A percentile compares a stretch with the other conserved stretches of the same genome.
Conservation (phyloP, 2,113 vertebrate genomes). For the Formicarius rufipectus region DNA sequence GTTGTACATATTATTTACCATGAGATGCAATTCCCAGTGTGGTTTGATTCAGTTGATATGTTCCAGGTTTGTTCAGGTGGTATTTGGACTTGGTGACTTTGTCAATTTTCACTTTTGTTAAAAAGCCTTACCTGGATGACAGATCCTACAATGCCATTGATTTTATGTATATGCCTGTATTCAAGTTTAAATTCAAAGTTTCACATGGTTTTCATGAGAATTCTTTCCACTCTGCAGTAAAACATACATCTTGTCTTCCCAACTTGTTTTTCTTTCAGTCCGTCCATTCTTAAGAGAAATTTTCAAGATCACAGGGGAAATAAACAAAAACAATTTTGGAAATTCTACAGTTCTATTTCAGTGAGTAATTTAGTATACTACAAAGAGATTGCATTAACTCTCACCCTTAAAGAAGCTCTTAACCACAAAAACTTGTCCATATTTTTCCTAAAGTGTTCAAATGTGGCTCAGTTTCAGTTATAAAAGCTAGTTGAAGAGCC, state of each 20-base stretch:
- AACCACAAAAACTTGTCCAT: not conserved
- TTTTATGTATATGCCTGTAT: not conserved
- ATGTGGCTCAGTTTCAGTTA: not conserved
- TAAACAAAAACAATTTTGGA: not conserved
- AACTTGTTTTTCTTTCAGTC: not conserved
- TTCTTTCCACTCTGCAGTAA: not conserved
- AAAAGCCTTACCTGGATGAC: not conserved
- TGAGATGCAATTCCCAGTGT: not conserved
- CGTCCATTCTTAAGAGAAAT: not conserved
- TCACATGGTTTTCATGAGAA: not conserved
- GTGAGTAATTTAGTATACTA: not conserved
- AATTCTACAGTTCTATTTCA: not conserved
- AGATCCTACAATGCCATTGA: not conserved
- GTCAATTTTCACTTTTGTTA: not conserved
- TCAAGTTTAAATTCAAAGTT: not conserved
- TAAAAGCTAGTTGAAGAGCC: not conserved
- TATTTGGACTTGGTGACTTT: not conserved
- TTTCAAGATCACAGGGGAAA: not conserved
- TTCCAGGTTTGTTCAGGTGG: not conserved
- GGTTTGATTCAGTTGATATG: not conserved
- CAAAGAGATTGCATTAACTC: not conserved
- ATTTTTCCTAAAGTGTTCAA: not conserved
- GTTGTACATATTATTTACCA: conserved; percentile 12
- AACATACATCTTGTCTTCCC: not conserved
- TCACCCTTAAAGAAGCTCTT: not conserved